Evolutionary conservation across 92 coral and sea anemone genomes (phyloP).

Genomic region (Paragorgia papillata): DNA sequence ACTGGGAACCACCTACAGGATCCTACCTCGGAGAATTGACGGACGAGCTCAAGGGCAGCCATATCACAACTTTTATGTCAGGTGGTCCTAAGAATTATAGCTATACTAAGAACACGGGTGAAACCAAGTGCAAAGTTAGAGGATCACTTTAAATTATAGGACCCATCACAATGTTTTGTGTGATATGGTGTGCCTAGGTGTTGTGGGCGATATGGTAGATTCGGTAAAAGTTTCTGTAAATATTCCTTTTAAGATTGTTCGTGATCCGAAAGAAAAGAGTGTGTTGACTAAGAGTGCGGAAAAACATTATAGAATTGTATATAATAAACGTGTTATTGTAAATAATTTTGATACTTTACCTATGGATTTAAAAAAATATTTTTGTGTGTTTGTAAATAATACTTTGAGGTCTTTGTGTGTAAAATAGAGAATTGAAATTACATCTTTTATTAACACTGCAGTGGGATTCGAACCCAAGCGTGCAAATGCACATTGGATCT

Average conservation of each 20-base stretch:
- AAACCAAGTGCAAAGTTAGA: constrained; percentile 44
- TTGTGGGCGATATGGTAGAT: too few relatives aligned
- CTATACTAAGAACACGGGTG: constrained; percentile 38
- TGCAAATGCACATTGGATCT: too few relatives aligned
- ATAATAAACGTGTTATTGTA: too few relatives aligned
- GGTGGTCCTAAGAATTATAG: constrained; percentile 63
- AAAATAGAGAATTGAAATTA: too few relatives aligned
- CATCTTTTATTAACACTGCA: too few relatives aligned
- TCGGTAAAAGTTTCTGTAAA: constrained; percentile 27
- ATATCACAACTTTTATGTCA: constrained; percentile 57
- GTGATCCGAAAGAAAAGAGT: constrained; percentile 20
- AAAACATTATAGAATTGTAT: constrained; percentile 44
- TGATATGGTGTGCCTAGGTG: constrained; percentile 36
- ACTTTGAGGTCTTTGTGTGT: too few relatives aligned
- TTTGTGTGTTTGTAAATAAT: too few relatives aligned
- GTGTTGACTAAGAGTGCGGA: constrained; percentile 25
- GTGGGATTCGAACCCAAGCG: too few relatives aligned
- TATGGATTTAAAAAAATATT: too few relatives aligned
- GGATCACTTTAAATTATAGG: constrained; percentile 32
- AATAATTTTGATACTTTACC: too few relatives aligned
- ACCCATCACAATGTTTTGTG: constrained; percentile 29
- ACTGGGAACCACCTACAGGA: constrained; percentile 44
- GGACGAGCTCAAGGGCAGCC: constrained; percentile 26
- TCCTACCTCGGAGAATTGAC: constrained; percentile 46
- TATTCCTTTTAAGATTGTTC: too few relatives aligned